Evolutionary conservation across 2,797 vertebrate genomes (phyloP), one percentile per base, ranked within the genome.

Genomic region (Pipistrellus pygmaeus): DNA sequence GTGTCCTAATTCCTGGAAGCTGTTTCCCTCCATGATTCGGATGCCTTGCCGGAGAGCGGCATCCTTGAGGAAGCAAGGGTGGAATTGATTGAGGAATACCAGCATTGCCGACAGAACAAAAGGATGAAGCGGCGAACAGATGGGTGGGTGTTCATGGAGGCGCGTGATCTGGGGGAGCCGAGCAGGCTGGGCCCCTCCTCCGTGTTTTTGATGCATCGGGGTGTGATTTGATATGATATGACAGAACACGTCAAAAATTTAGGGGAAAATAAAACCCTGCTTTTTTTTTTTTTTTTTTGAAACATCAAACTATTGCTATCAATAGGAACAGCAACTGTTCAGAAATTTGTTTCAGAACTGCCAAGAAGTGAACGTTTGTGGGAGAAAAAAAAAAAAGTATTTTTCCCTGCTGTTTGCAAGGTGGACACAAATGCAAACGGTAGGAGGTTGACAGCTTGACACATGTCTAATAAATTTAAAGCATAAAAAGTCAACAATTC

Each of bases 401-500:
- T 98, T 98, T 98, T 97, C 95, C 97, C 97, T 98, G 98, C 98
- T 98, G 98, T 98, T 98, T 98, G 98, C 98, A 98, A 98, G 98
- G 98, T 98, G 98, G 98, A 98, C 98, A 98, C 98, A 98, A 98
- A 98, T 98, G 97, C 96, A 96, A 97, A 92, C 98, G 3, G 98
- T 97, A 96, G 98, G 98, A 98, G 98, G 98, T 81, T 98, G 98
- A 98, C 98, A 98, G 97, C 96, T 98, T 98, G 98, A 98, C 98
- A 98, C 97, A 98, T 98, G 98, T 98, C 98, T 98, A 98, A 98
- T 98, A 98, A 98, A 98, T 98, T 97, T 97, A 98, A 98, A 97
- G 98, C 97, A 97, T 60, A 96, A 97, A 98, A 98, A 98, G 97
- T 98, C 97, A 98, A 98, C 97, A 98, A 96, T 97, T 94, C 97